Evolutionary conservation across 2,888 invertebrate species (phyloP), one percentile per base, ranked within the genome.

Genomic region (Melieria crassipennis): DNA sequence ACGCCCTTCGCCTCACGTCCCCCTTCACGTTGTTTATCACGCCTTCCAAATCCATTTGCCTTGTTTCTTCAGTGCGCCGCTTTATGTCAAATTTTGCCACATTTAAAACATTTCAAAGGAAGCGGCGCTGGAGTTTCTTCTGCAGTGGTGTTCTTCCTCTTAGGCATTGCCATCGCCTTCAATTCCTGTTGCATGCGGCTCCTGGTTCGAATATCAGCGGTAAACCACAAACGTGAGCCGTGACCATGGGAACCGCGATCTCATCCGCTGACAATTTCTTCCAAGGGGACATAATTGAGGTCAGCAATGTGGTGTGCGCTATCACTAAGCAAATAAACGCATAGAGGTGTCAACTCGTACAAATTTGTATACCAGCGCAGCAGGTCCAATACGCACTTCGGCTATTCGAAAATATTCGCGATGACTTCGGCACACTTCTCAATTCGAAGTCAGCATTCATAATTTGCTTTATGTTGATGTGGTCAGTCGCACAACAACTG

Each of bases 141-240:
- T 52, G 5, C 10, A 13, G 7, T 16, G 16, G 3, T 46, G 10
- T 10, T 10, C 50, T 42, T 52, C 50, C 45, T 55, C 42, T 63
- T 45, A 46, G 45, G 4, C 42, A 45, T 13, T 30, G 56, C 11
- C 61, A 62, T 58, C 16, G 69, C 63, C 7, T 13, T 64, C 42
- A 72, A 45, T 64, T 72, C 72, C 10, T 46, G 72, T 45, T 30
- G n/a, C 13, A 69, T 13, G 11, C 45, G 45, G n/a, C 45, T 62
- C 16, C 62, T 50, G 6, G 45, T 50, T 16, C 45, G 10, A n/a
- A 72, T 72, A 16, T 60, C 47, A 5, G 61, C 52, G 30, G 72
- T 69, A 46, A 69, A 72, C 5, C 65, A 60, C 11, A 69, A 16
- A 65, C 13, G 11, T 67, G 63, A 11, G 69, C 48, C 65, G 48